Conservation (phyloP, 2,888 invertebrate species). For the Lottia gigantea region DNA sequence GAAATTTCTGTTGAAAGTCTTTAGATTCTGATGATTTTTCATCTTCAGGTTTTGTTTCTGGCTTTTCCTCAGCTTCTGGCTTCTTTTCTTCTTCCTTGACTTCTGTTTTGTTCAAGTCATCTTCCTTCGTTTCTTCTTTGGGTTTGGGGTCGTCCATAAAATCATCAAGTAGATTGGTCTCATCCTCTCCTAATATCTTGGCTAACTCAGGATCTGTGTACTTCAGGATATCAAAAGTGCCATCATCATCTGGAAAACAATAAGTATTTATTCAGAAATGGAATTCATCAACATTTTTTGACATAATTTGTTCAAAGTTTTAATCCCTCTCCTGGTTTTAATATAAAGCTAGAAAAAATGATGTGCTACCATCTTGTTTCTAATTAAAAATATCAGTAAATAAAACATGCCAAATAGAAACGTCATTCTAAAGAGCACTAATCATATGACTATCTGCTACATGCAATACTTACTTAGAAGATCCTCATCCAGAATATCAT, state of each 20-base stretch:
- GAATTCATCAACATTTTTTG: no score
- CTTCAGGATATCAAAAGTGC: slow-evolving; percentile 88
- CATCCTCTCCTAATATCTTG: slow-evolving; percentile 74
- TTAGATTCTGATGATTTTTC: slow-evolving; percentile 33
- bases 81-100: slow-evolving; percentile 22
- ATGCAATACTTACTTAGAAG: slow-evolving; percentile 50
- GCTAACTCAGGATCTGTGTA: slow-evolving; percentile 95
- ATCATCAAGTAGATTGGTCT: slow-evolving; percentile 89
- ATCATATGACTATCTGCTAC: no score
- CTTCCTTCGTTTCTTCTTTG: slow-evolving; percentile 27
- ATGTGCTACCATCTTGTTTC: no score
- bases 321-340: no score
- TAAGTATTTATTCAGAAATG: no score
- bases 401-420: no score
- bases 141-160: slow-evolving; percentile 37
- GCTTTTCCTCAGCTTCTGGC: slow-evolving; percentile 29
- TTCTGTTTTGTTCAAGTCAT: slow-evolving; percentile 21
- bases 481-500: slow-evolving; percentile 46
- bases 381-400: no score
- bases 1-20: slow-evolving; percentile 65
- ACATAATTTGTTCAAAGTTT: no score
- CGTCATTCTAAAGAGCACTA: no score
- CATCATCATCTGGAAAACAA: slow-evolving; percentile 71
- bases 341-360: neutral
- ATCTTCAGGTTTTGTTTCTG: slow-evolving; percentile 26